Base-by-base conservation (phyloP, 1,140 invertebrate species). In the Belonocnema kinseyi region DNA sequence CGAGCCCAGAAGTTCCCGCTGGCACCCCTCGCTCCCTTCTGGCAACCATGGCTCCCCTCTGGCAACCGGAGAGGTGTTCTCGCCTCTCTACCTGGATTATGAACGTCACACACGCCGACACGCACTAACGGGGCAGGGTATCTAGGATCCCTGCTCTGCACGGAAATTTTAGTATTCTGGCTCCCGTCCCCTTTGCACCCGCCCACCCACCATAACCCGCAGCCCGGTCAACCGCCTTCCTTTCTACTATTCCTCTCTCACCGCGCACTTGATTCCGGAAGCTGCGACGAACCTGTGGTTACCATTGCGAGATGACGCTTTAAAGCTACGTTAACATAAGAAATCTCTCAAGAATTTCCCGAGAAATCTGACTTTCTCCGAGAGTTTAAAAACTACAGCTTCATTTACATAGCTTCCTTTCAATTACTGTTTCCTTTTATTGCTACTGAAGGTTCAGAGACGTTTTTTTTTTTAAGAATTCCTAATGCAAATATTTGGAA, bases 61-160 rank as follows among this genome's bases (percentile, higher is more conserved):
- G 16, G 40, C 26, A 40, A 21, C 61, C 33, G 16, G 26, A 46
- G 61, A 66, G 77, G 75, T 77, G 75, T 82, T 77, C 74, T 77
- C 76, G 80, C 72, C 77, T 76, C 77, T 79, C 75, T 82, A 82
- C 77, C 77, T 84, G 85, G 66, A 80, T 76, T 73, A 74, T 80
- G 75, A 72, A 72, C 26, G 26, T 33, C 26, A 33, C 26, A 82
- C 80, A 79, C 80, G 72, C 78, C 73, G 82, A 70, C 80, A 83
- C 82, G 80, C 82, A 83, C 80, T 77, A 78, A 78, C 79, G 52
- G 66, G 79, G 40, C 40, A 46, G 40, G 77, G 50, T 83, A 80
- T 83, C 80, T 81, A 78, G 76, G 66, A 80, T 80, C 72, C 74
- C 76, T 74, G 76, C 76, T 78, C 77, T 81, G 77, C 72, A 76